Percentiles rank a stretch among this genome's conserved stretches.
Evolutionary conservation across 2,888 invertebrate species (phyloP).

Genomic region (Carabus problematicus): DNA sequence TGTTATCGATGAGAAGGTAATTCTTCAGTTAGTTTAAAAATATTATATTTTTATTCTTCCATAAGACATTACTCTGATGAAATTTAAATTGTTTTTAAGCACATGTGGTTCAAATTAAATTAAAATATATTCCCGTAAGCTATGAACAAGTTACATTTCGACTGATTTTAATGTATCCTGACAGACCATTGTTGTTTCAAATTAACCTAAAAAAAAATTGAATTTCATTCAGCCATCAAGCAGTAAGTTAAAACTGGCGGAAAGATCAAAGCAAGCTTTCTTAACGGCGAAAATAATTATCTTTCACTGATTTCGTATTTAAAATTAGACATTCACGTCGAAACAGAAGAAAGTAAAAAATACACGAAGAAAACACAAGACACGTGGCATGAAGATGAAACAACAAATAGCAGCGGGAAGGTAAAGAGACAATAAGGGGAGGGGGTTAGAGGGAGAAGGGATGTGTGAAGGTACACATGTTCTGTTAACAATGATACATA

Average conservation of each 20-base stretch:
- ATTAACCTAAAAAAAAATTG: slow-evolving; percentile 1
- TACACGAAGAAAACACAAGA: neutral
- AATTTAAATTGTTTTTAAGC: neutral
- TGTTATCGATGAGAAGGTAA: too few species aligned
- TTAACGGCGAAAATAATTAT: slow-evolving; percentile 2
- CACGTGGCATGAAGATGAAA: neutral
- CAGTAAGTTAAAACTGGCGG: neutral
- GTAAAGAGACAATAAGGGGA: too few species aligned
- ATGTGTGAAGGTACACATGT: neutral
- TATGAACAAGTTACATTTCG: neutral
- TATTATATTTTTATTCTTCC: too few species aligned
- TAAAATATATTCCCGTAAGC: neutral
- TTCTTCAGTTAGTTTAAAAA: too few species aligned
- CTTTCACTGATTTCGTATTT: neutral
- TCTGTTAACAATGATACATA: slow-evolving; percentile 19
- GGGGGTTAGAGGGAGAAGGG: neutral
- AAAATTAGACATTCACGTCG: neutral
- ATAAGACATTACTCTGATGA: too few species aligned
- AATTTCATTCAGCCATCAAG: slow-evolving; percentile 3
- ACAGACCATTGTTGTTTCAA: neutral
- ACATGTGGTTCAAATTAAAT: neutral
- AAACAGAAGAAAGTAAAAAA: neutral
- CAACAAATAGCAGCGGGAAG: neutral
- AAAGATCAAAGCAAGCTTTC: slow-evolving; percentile 1
- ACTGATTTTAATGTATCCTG: neutral